Conservation (phyloP, 2,888 invertebrate species). For the Coecobrya sp. region DNA sequence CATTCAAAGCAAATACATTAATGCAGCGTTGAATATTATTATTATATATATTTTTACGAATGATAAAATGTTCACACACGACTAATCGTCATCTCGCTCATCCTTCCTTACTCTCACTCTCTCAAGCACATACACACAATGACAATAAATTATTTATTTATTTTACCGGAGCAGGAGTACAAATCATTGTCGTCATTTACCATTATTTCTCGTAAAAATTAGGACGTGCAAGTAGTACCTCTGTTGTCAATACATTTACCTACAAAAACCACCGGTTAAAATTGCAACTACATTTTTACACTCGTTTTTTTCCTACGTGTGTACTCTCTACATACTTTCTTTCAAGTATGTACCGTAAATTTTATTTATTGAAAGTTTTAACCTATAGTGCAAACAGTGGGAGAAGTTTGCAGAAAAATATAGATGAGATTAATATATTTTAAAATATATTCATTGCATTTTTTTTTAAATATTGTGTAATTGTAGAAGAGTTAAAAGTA, state of each 20-base stretch:
- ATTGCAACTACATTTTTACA: no score
- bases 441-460: no score
- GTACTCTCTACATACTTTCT: no score
- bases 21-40: not conserved
- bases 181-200: not conserved
- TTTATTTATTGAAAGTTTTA: no score
- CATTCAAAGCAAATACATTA: not conserved
- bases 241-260: not conserved
- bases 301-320: no score
- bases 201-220: not conserved
- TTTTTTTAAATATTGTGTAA: no score
- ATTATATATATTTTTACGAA: not conserved
- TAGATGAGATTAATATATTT: no score
- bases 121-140: not conserved
- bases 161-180: not conserved
- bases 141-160: conserved; percentile 23
- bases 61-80: conserved; percentile 5
- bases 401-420: no score
- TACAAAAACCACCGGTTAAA: no score
- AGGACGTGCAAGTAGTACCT: not conserved
- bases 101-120: not conserved
- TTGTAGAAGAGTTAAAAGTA: no score
- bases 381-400: no score
- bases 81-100: not conserved
- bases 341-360: no score